A percentile compares a stretch with the other conserved stretches of the same genome.
Evolutionary conservation across 1,140 invertebrate species (phyloP).

Genomic region (Cyphomyrmex costatus): DNA sequence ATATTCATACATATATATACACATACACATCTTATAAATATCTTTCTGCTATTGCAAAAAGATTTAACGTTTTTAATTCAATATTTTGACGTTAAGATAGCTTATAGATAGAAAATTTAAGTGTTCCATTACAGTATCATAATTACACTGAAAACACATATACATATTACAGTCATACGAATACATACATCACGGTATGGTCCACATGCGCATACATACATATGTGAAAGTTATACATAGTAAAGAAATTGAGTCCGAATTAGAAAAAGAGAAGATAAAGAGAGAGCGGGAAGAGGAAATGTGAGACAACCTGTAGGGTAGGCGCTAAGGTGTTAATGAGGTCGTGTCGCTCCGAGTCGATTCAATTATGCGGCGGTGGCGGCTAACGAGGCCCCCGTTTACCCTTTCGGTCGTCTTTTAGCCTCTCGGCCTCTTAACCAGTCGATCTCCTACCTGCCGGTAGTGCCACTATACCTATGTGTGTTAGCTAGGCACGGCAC

Average conservation of each 20-base stretch:
- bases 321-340: conserved; percentile 87
- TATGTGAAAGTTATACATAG: background rate
- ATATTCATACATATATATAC: no score
- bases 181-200: background rate
- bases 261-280: conserved; percentile 7
- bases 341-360: conserved; percentile 86
- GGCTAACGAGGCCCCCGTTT: conserved; percentile 85
- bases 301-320: conserved; percentile 86
- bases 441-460: conserved; percentile 79
- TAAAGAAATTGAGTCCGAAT: background rate
- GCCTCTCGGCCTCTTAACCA: conserved; percentile 79
- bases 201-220: background rate
- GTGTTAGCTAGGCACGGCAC: conserved; percentile 58
- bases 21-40: conserved; percentile 2
- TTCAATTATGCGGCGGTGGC: conserved; percentile 86
- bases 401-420: conserved; percentile 82
- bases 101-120: background rate
- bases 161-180: background rate
- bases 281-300: conserved; percentile 74
- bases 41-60: background rate
- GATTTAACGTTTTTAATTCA: background rate
- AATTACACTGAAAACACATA: conserved; percentile 9
- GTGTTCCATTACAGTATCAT: background rate
- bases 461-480: conserved; percentile 70
- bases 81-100: background rate